A percentile compares a stretch with the other conserved stretches of the same genome.
Evolutionary conservation across 1,140 invertebrate species (phyloP).

Genomic region (Drosophila baimaii): DNA sequence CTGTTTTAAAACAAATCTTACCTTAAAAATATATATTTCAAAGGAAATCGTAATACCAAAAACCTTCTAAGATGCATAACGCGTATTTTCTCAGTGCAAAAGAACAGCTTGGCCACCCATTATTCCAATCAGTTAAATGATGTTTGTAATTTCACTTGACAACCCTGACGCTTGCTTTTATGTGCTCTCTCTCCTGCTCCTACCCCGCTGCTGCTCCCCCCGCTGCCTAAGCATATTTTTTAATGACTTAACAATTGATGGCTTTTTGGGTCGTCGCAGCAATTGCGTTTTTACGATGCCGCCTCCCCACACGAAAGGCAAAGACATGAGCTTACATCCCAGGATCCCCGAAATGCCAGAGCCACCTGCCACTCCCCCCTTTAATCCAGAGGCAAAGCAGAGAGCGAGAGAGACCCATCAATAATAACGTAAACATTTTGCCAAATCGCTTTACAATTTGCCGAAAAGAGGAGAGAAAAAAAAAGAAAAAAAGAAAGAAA

Average conservation of each 20-base stretch:
- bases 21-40: too few relatives aligned
- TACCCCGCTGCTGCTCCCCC: not conserved
- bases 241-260: constrained; percentile 77
- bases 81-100: constrained; percentile 16
- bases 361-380: not conserved
- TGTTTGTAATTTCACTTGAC: constrained; percentile 74
- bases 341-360: not conserved
- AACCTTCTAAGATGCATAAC: too few relatives aligned
- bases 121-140: constrained; percentile 77
- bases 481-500: constrained; percentile 15
- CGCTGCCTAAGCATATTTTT: constrained; percentile 52
- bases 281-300: constrained; percentile 77
- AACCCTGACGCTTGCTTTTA: constrained; percentile 40
- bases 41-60: too few relatives aligned
- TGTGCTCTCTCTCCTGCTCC: constrained; percentile 1
- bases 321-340: constrained; percentile 49
- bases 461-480: constrained; percentile 18
- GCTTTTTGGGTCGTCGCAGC: constrained; percentile 63
- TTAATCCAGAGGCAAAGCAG: constrained; percentile 12
- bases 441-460: constrained; percentile 76
- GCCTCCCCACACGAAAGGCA: constrained; percentile 34
- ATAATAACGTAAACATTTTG: constrained; percentile 77
- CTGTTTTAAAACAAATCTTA: not conserved
- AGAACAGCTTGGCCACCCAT: constrained; percentile 39
- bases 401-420: constrained; percentile 55